Conservation (phyloP, 2,888 invertebrate genomes). For the Drosophila siamana region DNA sequence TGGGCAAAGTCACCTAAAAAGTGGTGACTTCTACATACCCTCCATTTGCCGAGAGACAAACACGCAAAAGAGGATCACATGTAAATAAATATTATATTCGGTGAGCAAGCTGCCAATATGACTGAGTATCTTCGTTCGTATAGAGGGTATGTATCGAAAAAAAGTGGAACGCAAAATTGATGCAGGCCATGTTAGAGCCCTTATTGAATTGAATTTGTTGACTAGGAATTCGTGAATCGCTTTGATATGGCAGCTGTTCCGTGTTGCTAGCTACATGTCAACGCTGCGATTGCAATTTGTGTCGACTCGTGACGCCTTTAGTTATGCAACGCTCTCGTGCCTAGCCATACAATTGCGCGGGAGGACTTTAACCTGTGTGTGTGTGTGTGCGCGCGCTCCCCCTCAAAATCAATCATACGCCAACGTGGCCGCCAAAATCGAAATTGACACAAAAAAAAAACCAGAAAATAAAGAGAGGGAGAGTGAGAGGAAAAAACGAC, state of each 20-base stretch:
- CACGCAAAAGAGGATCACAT: not conserved
- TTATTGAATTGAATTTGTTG: conserved; percentile 74
- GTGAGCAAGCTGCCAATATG: no score
- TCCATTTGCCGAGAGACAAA: not conserved
- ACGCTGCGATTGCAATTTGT: conserved; percentile 61
- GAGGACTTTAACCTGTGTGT: conserved; percentile 4
- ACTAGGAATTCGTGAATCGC: conserved; percentile 54
- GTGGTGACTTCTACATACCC: conserved; percentile 1
- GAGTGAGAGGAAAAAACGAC: conserved; percentile 13
- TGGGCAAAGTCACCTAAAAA: conserved; percentile 21
- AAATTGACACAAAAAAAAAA: conserved; percentile 53
- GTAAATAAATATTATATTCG: not conserved
- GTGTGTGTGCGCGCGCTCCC: conserved; percentile 39
- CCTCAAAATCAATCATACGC: conserved; percentile 75
- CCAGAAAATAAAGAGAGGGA: conserved; percentile 1
- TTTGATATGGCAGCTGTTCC: conserved; percentile 38
- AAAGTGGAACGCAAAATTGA: conserved; percentile 20
- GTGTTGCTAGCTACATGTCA: conserved; percentile 44
- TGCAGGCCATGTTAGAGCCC: conserved; percentile 44
- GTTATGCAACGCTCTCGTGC: conserved; percentile 72
- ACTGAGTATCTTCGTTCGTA: no score
- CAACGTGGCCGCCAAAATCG: conserved; percentile 59
- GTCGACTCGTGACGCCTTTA: conserved; percentile 36
- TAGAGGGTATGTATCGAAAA: conserved; percentile 3
- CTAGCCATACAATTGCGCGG: conserved; percentile 20